A percentile compares a stretch with the other conserved stretches of the same genome.
phyloP scores from a whole-genome alignment of 2,888 invertebrate species.

The Tetramorium bicarinatum region DNA sequence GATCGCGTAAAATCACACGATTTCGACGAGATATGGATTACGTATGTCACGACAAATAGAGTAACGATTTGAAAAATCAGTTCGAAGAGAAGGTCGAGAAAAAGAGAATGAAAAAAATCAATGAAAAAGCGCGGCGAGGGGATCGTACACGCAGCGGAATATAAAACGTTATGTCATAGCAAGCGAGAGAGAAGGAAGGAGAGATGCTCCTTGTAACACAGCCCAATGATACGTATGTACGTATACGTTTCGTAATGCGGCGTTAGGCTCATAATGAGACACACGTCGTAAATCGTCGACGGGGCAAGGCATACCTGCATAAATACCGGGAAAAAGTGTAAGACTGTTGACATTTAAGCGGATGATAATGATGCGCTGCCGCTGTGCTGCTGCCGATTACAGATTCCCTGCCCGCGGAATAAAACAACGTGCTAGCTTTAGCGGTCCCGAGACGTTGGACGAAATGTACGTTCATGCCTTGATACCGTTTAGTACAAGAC shows the following conservation, averaged over 20 bases:
- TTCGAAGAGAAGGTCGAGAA: neutral
- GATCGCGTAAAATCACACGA: neutral
- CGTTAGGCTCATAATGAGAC: slow-evolving; percentile 72
- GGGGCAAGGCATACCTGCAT: slow-evolving; percentile 72
- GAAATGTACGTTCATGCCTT: neutral
- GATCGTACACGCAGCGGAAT: slow-evolving; percentile 1
- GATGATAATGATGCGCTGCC: slow-evolving; percentile 77
- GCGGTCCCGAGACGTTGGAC: neutral
- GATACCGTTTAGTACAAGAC: neutral
- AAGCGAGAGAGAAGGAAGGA: neutral
- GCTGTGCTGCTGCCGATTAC: slow-evolving; percentile 69
- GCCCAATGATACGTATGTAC: slow-evolving; percentile 34
- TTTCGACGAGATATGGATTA: slow-evolving; percentile 17
- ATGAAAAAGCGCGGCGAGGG: neutral
- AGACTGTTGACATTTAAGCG: slow-evolving; percentile 81
- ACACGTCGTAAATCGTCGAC: slow-evolving; percentile 74
- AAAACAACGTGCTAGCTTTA: slow-evolving; percentile 9
- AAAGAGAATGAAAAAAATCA: neutral
- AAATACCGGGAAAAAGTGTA: slow-evolving; percentile 71
- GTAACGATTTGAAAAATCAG: slow-evolving; percentile 21
- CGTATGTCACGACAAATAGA: slow-evolving; percentile 10
- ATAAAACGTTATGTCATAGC: slow-evolving; percentile 52
- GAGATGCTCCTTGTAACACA: slow-evolving; percentile 34
- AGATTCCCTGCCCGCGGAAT: slow-evolving; percentile 59
- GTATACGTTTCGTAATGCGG: slow-evolving; percentile 69